Evolutionary conservation across 2,888 invertebrate genomes (phyloP), one percentile per base, ranked within the genome.

Genomic region (Diabrotica balteata): DNA sequence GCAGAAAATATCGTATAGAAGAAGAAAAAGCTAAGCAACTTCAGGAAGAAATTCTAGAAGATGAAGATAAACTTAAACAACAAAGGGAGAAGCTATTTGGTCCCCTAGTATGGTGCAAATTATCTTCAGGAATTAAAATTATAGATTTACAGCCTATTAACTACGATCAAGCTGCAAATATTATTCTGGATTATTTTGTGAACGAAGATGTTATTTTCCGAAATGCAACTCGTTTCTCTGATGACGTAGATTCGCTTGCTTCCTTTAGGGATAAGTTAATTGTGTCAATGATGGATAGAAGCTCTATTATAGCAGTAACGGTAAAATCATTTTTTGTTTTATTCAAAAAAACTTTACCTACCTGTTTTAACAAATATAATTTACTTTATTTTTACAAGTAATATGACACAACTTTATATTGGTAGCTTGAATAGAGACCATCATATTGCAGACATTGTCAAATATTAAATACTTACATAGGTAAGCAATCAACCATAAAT

Each of bases 21-120:
- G 77, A 79, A 42, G 77, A 80, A 61, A 78, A 75, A 59, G 72
- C 74, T 0, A 73, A 74, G 32, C 78, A 78, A 46, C 72, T 80
- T 7, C 79, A 79, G 62, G 76, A 78, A 44, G 83, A 83, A 50
- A 74, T 80, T 4, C 76, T 79, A 64, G 80, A 81, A 32, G 81
- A 81, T 67, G 78, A 80, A 52, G 80, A 81, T 51, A 79, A 79
- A 68, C 51, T 80, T n/a, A 77, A 81, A 60, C 60, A 74, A 22
- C 67, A 68, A 17, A 66, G 66, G 11, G 76, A 79, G 68, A 72
- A 76, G 54, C 80, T 82, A 55, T 80, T 78, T 64, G 79, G 79
- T 0, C 82, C 83, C 0, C 55, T 83, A 8, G 66, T 80, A 43
- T 83, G 83, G 83, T 76, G 75, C 52, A 72, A 76, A 42, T 68